Evolutionary conservation across 2,113 vertebrate species (phyloP).

Genomic region (Sphyrna mokarran): DNA sequence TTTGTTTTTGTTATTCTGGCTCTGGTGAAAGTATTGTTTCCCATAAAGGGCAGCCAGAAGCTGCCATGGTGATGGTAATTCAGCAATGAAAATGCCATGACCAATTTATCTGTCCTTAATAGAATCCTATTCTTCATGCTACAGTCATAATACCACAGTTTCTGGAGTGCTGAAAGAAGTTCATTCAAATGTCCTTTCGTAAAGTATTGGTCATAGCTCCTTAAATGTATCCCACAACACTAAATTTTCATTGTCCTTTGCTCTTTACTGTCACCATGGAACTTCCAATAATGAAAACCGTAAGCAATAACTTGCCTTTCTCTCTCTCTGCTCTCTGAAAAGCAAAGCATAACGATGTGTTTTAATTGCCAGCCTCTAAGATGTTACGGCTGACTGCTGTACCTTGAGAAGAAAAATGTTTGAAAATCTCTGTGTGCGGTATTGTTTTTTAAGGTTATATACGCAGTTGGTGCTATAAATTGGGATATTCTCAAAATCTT

Average conservation of each 20-base stretch:
- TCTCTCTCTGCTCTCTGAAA: background rate
- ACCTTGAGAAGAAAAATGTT: background rate
- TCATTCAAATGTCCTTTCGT: slow-evolving; percentile 35
- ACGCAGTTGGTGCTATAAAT: background rate
- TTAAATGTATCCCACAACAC: slow-evolving; percentile 38
- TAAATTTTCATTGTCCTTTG: slow-evolving; percentile 39
- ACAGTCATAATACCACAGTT: background rate
- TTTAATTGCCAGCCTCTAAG: background rate
- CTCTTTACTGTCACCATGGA: slow-evolving; percentile 40
- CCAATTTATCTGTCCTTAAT: slow-evolving; percentile 39
- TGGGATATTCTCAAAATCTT: background rate
- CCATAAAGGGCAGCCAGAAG: slow-evolving; percentile 26
- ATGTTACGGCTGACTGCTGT: background rate
- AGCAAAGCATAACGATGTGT: background rate
- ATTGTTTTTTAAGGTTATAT: background rate
- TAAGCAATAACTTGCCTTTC: background rate
- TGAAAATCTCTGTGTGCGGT: background rate
- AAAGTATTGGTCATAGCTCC: slow-evolving; percentile 38
- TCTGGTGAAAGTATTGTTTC: slow-evolving; percentile 38
- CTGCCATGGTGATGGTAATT: slow-evolving; percentile 40
- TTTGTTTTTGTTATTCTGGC: background rate
- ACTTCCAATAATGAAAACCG: slow-evolving; percentile 32
- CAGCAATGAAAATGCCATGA: slow-evolving; percentile 41
- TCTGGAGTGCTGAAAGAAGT: slow-evolving; percentile 30
- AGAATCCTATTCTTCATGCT: slow-evolving; percentile 38